Base-by-base conservation (phyloP, 2,888 invertebrate species). In the Lysandra bellargus region DNA sequence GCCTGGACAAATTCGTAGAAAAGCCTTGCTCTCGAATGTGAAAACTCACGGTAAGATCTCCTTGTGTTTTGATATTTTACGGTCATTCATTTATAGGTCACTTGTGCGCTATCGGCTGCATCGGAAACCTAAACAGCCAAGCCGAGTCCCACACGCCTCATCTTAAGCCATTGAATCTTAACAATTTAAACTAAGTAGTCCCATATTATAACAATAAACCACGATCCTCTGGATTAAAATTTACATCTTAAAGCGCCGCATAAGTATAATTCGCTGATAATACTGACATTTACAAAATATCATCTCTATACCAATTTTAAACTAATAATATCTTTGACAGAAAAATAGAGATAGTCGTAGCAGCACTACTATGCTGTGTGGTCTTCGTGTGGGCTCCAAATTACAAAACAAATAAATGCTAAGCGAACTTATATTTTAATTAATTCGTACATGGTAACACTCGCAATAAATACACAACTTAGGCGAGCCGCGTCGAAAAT, bases 241-340 rank as follows among this genome's bases (percentile, higher is more conserved):
- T 83, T 83, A 85, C 84, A 85, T 84, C 83, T 84, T 86, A 85
- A 85, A 85, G 85, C 84, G 85, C 85, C 87, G 85, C 85, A 87
- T 85, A 85, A 86, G 86, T 87, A 84, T 82, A 81, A 87, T 86
- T 85, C 85, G 87, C 86, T 87, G 85, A 87, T 92, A 93, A 92
- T 93, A 93, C 93, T 92, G 92, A 89, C 89, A 84, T 85, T 84
- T 80, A 79, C 79, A 75, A 79, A 75, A 79, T 64, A 75, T 79
- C 44, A 75, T 75, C 64, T 74, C 30, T 73, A 33, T 79, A 75
- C 57, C 57, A 37, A 76, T 57, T 76, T 57, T 12, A 53, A 76
- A 53, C 23, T 49, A 75, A 57, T 37, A 76, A 76, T 76, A 76
- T 76, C 53, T 76, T 37, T 33, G 53, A 76, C 76, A 76, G 23